A percentile compares a stretch with the other conserved stretches of the same genome.
Evolutionary conservation across 1,140 invertebrate genomes (phyloP).

Genomic region (Drosophila trapezifrons): DNA sequence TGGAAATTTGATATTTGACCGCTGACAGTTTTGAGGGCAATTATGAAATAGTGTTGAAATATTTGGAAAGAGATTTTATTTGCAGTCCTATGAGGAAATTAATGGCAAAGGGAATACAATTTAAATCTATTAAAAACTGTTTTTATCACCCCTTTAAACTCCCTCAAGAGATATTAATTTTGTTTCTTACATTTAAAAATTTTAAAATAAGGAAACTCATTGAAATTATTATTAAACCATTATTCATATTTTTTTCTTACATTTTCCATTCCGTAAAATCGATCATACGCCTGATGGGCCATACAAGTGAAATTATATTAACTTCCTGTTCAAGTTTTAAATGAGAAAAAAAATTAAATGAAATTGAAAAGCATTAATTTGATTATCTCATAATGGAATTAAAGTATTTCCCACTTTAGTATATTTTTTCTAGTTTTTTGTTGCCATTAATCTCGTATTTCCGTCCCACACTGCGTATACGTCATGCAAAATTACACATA

Average conservation of each 20-base stretch:
- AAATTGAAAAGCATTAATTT: not conserved
- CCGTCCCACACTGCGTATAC: slow-evolving; percentile 22
- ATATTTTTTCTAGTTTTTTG: not conserved
- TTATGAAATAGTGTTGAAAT: slow-evolving; percentile 38
- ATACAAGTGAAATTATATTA: not conserved
- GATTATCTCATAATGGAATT: not conserved
- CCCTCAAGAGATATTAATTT: no score
- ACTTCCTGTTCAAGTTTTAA: not conserved
- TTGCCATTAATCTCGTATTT: no score
- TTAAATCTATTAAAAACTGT: not conserved
- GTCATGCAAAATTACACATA: slow-evolving; percentile 18
- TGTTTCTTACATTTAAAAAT: no score
- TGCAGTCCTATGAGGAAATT: not conserved
- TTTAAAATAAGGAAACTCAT: no score
- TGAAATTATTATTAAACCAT: not conserved
- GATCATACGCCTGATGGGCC: no score
- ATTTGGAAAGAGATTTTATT: slow-evolving; percentile 4
- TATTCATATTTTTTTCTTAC: not conserved
- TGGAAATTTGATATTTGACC: slow-evolving; percentile 53
- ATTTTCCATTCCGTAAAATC: no score
- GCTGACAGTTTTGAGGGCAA: slow-evolving; percentile 22
- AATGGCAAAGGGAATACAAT: not conserved
- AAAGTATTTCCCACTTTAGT: not conserved
- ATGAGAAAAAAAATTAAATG: not conserved
- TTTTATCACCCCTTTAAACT: not conserved